Conservation (phyloP, 2,113 vertebrate species). For the Antennarius striatus region DNA sequence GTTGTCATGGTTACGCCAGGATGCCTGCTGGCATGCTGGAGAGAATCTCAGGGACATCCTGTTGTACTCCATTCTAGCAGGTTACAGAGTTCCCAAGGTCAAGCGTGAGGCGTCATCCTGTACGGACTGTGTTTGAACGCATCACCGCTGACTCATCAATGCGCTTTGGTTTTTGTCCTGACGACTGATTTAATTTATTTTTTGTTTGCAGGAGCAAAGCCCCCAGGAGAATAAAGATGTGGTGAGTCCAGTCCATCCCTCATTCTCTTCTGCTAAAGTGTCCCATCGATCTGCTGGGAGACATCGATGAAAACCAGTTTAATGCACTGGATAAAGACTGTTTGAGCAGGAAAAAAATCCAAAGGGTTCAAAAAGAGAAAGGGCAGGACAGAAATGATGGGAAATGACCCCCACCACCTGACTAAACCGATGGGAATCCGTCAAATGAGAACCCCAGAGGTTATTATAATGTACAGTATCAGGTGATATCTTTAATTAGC, state of each 20-base stretch:
- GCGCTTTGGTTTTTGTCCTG: neutral
- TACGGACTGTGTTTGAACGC: slow-evolving; percentile 12
- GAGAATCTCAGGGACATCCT: slow-evolving; percentile 8
- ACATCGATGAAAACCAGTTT: neutral
- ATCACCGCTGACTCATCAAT: neutral
- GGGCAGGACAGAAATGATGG: neutral
- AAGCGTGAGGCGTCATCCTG: slow-evolving; percentile 1
- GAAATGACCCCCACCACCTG: no score
- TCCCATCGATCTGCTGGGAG: slow-evolving; percentile 1
- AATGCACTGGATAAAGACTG: neutral
- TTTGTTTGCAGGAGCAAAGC: slow-evolving; percentile 64
- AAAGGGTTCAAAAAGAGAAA: neutral
- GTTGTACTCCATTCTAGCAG: neutral
- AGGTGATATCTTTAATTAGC: slow-evolving; percentile 26
- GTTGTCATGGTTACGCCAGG: slow-evolving; percentile 65
- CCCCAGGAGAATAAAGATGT: slow-evolving; percentile 70
- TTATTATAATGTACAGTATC: slow-evolving; percentile 10
- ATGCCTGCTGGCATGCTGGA: slow-evolving; percentile 43
- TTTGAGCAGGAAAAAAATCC: neutral
- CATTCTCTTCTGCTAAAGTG: neutral
- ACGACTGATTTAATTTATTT: slow-evolving; percentile 2
- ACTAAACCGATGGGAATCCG: no score
- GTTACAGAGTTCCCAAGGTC: slow-evolving; percentile 44
- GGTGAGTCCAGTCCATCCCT: slow-evolving; percentile 61
- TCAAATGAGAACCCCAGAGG: no score